Base-by-base conservation (phyloP, 1,140 invertebrate genomes). In the Aphelenchoides besseyi region DNA sequence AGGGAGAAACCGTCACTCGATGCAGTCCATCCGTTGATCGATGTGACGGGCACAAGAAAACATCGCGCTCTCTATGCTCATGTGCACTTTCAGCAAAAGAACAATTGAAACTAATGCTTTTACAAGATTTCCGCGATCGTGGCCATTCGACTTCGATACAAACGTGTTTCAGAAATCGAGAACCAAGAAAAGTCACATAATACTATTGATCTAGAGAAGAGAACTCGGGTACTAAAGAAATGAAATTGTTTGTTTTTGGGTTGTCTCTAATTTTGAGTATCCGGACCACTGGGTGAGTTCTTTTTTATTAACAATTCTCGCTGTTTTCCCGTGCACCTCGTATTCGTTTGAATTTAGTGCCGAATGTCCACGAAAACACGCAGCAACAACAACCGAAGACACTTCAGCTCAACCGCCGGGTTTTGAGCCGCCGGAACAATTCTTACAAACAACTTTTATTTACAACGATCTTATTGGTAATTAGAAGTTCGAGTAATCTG, bases 391-490 rank as follows among this genome's bases (percentile, higher is more conserved):
- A 53, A 33, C 23, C 2, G 70, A 73, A 72, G 52, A 23, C 2
- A 37, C n/a, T 9, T 33, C 5, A 16, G 63, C 36, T 3, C 30
- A 64, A 36, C 75, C 74, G 3, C 74, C 74, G 3, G 75, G 59
- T n/a, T 57, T 68, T 16, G 30, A 62, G n/a, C 74, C 74, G 3
- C 32, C 36, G 3, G 37, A 74, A 9, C 74, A 76, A 35, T 76
- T 76, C 41, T 64, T 76, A 36, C 74, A 76, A 53, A 76, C 69
- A 28, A 77, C 75, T 29, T 76, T 76, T 28, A 36, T 79, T 66
- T 57, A 74, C 37, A 70, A 74, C 23, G 70, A 78, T 61, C 32
- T 53, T 5, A 67, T 54, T n/a, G 74, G 74, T 75, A 32, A 16
- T 16, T n/a, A n/a, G n/a, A 12, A 28, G 8, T 0, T 12, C 2